These are phyloP conservation scores for Poecilia latipinna DNA, from an alignment of 2,113 vertebrate genomes.

Conservation along the genomic window DNA sequence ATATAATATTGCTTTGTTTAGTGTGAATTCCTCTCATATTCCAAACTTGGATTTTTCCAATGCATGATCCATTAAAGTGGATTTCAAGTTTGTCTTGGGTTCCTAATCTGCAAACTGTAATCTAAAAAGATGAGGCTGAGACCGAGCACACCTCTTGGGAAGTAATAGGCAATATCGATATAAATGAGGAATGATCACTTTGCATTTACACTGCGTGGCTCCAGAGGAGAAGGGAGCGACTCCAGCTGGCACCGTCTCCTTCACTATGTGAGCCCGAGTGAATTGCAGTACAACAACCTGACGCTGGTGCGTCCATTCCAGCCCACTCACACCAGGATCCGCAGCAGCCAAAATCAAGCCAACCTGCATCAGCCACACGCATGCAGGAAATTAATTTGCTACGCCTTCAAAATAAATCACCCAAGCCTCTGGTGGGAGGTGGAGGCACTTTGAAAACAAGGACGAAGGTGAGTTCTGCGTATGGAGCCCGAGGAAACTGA, in stretches of 20 bases:
- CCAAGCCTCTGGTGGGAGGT: neutral
- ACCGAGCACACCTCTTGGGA: neutral
- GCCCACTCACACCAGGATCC: constrained; percentile 19
- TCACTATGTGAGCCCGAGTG: constrained; percentile 7
- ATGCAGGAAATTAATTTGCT: constrained; percentile 1
- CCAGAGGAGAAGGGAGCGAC: constrained; percentile 35
- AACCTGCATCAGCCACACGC: neutral
- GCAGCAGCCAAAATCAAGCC: constrained; percentile 35
- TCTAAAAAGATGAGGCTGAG: constrained; percentile 16
- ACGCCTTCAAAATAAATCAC: constrained; percentile 52
- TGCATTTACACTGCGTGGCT: constrained; percentile 1
- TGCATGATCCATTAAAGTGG: neutral
- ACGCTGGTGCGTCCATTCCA: constrained; percentile 63
- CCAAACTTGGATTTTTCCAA: neutral
- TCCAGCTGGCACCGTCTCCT: constrained; percentile 20
- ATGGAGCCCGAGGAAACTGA: too few species aligned
- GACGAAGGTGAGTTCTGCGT: neutral
- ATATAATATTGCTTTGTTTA: too few species aligned
- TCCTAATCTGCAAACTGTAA: neutral
- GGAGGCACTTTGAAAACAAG: neutral
- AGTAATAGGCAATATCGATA: neutral
- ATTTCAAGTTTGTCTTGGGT: neutral
- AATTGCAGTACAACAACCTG: constrained; percentile 67
- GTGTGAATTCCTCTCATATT: neutral
- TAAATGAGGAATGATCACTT: constrained; percentile 3